Evolutionary conservation across 2,797 vertebrate genomes (phyloP), one percentile per base, ranked within the genome.

Genomic region (Myripristis jacobus): DNA sequence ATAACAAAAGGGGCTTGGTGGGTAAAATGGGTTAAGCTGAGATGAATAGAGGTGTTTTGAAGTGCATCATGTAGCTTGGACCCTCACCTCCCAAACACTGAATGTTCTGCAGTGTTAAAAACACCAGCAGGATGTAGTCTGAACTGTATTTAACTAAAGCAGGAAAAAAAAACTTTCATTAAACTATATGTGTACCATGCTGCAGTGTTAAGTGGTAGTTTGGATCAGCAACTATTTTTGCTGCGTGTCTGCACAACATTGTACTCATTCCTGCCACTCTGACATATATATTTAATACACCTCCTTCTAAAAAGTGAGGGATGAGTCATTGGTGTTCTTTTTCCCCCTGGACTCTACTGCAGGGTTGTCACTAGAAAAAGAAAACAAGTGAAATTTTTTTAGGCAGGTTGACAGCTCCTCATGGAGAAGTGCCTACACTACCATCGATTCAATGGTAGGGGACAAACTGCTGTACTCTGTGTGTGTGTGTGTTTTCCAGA

Each of bases 11-110:
- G 43, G 58, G 44, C 61, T n/a, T 38, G 13, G 36, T 71, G 53
- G 43, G 18, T 56, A 31, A 59, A 81, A 57, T 29, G 38, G 52
- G 41, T 46, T 46, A 2, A 4, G 79, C 70, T 44, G 51, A 82
- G 74, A 81, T 81, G 69, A 85, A 78, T 62, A 61, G 47, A 77
- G 36, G 64, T 73, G 65, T 74, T 70, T 56, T 68, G 55, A 85
- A 73, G 75, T 61, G 50, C 69, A 41, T 55, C 48, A 13, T 38
- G 57, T 46, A 46, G 54, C 38, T 25, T 66, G n/a, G 65, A 64
- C 52, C 21, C 50, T 44, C 18, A 1, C 52, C n/a, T 51, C 18
- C 16, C 36, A 43, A 74, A 38, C 25, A 24, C 65, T 46, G 21
- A 24, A 36, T 38, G 31, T 36, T 48, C 24, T 12, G 11, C 54